Conservation (phyloP, 2,888 invertebrate genomes). For the Amaurobius ferox region DNA sequence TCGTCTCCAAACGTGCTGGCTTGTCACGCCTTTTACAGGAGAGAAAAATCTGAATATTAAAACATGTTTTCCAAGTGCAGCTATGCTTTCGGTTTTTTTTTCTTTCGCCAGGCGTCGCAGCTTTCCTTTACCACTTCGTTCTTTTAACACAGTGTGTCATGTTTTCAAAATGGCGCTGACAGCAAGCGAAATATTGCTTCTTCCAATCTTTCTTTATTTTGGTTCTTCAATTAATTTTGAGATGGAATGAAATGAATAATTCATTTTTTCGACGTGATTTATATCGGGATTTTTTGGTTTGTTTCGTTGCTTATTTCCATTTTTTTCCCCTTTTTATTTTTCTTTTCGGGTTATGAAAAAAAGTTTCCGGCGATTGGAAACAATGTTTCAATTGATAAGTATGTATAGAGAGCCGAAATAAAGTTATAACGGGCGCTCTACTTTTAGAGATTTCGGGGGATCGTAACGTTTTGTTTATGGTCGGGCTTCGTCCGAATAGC, state of each 20-base stretch:
- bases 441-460: no score
- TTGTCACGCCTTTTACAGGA: constrained; percentile 50
- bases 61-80: constrained; percentile 57
- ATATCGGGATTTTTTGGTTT: constrained; percentile 12
- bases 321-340: background rate
- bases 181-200: constrained; percentile 58
- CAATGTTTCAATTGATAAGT: constrained; percentile 2
- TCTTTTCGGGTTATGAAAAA: background rate
- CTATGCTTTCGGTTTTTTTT: background rate
- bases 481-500: no score
- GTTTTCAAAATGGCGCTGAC: constrained; percentile 67
- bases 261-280: constrained; percentile 55
- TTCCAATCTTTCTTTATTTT: constrained; percentile 32
- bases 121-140: background rate
- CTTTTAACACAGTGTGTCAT: constrained; percentile 57
- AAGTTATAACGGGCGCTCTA: no score
- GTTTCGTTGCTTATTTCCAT: background rate
- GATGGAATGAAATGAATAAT: constrained; percentile 67
- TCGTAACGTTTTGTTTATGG: no score
- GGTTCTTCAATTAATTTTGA: constrained; percentile 67
- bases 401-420: background rate
- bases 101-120: background rate
- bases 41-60: constrained; percentile 70
- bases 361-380: background rate
- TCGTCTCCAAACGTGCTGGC: constrained; percentile 33